Evolutionary conservation across 2,888 invertebrate genomes (phyloP), one percentile per base, ranked within the genome.

Genomic region (Halocaridina rubra): DNA sequence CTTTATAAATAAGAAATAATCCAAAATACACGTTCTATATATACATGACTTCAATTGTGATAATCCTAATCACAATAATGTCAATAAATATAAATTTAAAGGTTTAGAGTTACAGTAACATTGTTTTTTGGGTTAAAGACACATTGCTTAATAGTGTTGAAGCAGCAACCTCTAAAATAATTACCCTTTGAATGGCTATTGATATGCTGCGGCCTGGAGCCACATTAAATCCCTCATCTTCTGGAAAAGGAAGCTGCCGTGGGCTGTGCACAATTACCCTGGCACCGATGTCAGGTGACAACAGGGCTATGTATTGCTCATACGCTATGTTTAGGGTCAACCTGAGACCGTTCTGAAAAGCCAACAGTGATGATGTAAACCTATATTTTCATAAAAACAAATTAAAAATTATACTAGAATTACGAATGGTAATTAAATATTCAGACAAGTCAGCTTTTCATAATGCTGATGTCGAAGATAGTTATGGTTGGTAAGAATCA

Each of bases 181-280:
- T 69, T 59, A 85, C 88, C 85, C 75, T 78, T 10, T 76, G 33
- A 24, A 88, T 32, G 39, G 80, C 80, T 53, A 85, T 69, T 24
- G 85, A 82, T 32, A 80, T 67, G 27, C 71, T 69, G 57, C 74
- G 33, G 13, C 81, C 88, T 2, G 88, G 88, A 19, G 86, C 33
- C n/a, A 82, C 80, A n/a, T 75, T 81, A 78, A 88, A 85, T 3
- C 88, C 88, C 53, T 85, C 80, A 53, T 88, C 88, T 80, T 86
- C 86, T 0, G 88, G 88, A 32, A 88, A 80, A 24, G 88, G 88
- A 16, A 81, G 46, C 27, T 77, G 77, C 39, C 46, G 29, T 3
- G 88, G 85, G 29, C 67, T 76, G 71, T 87, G 87, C 3, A 88
- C 78, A 39, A 87, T 74, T 10, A 85, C 88, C 64, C 86, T 64